Conservation (phyloP, 2,797 vertebrate species). For the Semaprochilodus insignis region DNA sequence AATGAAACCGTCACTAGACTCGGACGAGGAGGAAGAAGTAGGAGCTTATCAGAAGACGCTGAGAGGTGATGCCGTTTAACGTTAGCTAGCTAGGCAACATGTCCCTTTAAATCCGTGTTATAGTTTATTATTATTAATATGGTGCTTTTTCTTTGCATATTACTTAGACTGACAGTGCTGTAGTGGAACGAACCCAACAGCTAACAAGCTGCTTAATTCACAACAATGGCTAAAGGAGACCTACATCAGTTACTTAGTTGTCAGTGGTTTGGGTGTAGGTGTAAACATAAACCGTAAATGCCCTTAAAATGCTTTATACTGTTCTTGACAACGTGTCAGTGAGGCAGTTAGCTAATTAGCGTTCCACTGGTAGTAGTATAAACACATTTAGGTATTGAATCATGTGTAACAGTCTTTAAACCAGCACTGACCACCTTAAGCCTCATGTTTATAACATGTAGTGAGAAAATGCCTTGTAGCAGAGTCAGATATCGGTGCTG, state of each 20-base stretch:
- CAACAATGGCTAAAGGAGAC: too few relatives aligned
- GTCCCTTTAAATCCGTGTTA: not conserved
- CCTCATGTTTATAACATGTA: not conserved
- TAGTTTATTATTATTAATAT: not conserved
- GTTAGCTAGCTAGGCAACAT: not conserved
- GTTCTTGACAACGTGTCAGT: not conserved
- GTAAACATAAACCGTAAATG: not conserved
- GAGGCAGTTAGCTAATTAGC: too few relatives aligned
- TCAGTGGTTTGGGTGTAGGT: too few relatives aligned
- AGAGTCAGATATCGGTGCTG: too few relatives aligned
- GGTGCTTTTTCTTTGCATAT: not conserved
- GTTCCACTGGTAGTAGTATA: not conserved
- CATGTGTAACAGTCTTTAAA: not conserved
- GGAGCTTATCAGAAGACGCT: conserved; percentile 69
- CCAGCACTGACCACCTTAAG: not conserved
- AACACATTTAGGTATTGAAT: not conserved
- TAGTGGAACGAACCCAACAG: not conserved
- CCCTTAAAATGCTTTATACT: not conserved
- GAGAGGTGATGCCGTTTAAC: conserved; percentile 66
- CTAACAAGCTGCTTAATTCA: not conserved
- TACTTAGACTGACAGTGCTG: not conserved
- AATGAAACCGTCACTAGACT: conserved; percentile 73
- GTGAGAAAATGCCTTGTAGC: too few relatives aligned
- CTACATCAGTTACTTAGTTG: too few relatives aligned
- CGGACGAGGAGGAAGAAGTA: conserved; percentile 74